Evolutionary conservation across 2,888 invertebrate species (phyloP), one percentile per base, ranked within the genome.

Genomic region (Desoria tigrina): DNA sequence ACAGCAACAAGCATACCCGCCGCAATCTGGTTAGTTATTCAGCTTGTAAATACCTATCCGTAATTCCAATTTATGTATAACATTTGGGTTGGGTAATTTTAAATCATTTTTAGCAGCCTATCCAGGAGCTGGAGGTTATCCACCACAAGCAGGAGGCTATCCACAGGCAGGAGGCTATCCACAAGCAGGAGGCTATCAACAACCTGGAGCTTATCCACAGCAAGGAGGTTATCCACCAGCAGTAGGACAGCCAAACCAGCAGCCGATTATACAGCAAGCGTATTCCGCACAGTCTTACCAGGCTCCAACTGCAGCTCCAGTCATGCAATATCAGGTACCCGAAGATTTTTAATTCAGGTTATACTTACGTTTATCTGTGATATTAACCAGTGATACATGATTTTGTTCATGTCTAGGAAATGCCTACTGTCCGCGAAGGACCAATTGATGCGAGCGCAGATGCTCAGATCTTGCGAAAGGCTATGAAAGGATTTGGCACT

Each of bases 381-480:
- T n/a, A n/a, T n/a, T n/a, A 39, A 39, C 39, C 9, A 39, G 39
- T 39, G 39, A n/a, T n/a, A n/a, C n/a, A 27, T 23, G 21, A 27
- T 18, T 49, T 16, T 49, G 21, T 42, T 57, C n/a, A n/a, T 57
- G 11, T 49, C 32, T 49, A 59, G 69, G 75, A 74, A 57, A 63
- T 50, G 2, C 75, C 75, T 1, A 71, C 73, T 6, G 60, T 75
- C 21, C 42, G 49, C 9, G 65, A 65, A 0, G 66, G 64, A 2
- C 88, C 87, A 0, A 92, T 92, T 81, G 87, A 92, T 78, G 85
- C 92, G 3, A 85, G 88, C 32, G 85, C 84, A 11, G 93, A 93
- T 85, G 92, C 92, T 0, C 88, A 88, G 75, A 82, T 86, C 1
- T 83, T 94, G 26, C 85, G 92, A n/a, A 90, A 89, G 77, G 93